Base-by-base conservation (phyloP, 2,113 vertebrate genomes). In the Oxyura jamaicensis region DNA sequence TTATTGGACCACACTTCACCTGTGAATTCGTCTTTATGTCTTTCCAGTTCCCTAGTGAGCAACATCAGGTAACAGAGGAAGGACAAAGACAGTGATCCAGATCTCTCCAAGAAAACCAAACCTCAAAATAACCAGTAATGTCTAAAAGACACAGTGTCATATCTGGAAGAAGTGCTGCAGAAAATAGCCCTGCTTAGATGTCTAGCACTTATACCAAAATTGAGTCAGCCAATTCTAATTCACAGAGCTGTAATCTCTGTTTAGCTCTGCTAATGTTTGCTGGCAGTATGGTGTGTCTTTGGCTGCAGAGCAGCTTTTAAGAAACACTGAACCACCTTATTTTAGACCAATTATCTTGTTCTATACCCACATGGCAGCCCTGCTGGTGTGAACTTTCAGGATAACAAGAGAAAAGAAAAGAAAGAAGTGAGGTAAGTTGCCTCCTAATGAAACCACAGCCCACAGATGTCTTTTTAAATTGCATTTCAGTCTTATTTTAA, bases 291-390 rank as follows among this genome's bases (percentile, higher is more conserved):
- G 33, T 68, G 59, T 16, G 59, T 16, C 36, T 87, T 68, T 83
- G 44, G 55, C 60, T 92, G 41, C 68, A 92, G 35, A 72, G 50
- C 15, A 89, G 56, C 78, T 81, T 72, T 90, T 88, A 68, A 71
- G 59, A 76, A 90, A 42, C 46, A 77, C 36, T 74, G 72, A 91
- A 75, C 20, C 29, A 26, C 62, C 12, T 65, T 73, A 65, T 66
- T 93, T 86, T 72, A 83, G 62, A 74, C 59, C 67, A 63, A 66
- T 91, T 96, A 84, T 35, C 60, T 74, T 58, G 36, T 78, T 95
- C 81, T 90, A 48, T 63, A 90, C 55, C 36, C 20, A 67, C 35
- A 69, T 1, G 23, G 52, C 36, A 95, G 53, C 26, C 25, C n/a
- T 86, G 62, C 56, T 88, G 74, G 7, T 71, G 29, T 65, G 85